Percentiles rank a stretch among this genome's conserved stretches.
Conservation (phyloP, 1,140 invertebrate genomes). For the Dreissena polymorpha region DNA sequence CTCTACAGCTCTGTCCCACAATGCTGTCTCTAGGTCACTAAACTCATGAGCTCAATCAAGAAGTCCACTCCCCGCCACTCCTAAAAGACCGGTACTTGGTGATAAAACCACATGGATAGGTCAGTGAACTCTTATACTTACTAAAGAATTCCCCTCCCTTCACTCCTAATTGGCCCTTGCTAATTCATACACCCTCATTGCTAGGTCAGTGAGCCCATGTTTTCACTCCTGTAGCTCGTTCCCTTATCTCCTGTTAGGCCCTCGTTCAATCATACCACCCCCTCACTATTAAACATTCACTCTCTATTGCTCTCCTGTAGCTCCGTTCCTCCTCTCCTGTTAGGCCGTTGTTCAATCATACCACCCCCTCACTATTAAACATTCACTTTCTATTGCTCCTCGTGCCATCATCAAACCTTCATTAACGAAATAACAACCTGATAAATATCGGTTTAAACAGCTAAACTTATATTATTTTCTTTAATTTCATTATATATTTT, state of each 20-base stretch:
- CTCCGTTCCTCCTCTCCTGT: slow-evolving; percentile 94
- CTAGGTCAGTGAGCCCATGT: no score
- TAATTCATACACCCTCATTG: no score
- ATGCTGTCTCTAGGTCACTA: neutral
- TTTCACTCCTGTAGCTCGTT: slow-evolving; percentile 83
- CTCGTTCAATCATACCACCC: slow-evolving; percentile 97
- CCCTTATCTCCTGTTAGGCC: slow-evolving; percentile 92
- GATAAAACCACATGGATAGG: no score
- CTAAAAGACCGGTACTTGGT: no score
- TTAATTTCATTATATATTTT: no score
- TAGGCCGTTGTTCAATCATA: slow-evolving; percentile 96
- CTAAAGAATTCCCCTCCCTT: slow-evolving; percentile 94
- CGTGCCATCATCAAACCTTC: no score
- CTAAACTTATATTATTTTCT: no score
- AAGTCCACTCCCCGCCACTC: slow-evolving; percentile 93
- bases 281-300: slow-evolving; percentile 84
- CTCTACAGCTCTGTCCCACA: neutral
- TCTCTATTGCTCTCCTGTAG: slow-evolving; percentile 96
- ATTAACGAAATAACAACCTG: no score
- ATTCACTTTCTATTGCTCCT: no score
- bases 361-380: slow-evolving; percentile 88
- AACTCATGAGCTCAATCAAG: slow-evolving; percentile 85
- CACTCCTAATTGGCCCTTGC: slow-evolving; percentile 88
- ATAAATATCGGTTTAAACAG: no score
- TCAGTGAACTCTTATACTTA: no score